Evolutionary conservation across 1,140 invertebrate genomes (phyloP), one percentile per base, ranked within the genome.

Genomic region (Amyelois transitella): DNA sequence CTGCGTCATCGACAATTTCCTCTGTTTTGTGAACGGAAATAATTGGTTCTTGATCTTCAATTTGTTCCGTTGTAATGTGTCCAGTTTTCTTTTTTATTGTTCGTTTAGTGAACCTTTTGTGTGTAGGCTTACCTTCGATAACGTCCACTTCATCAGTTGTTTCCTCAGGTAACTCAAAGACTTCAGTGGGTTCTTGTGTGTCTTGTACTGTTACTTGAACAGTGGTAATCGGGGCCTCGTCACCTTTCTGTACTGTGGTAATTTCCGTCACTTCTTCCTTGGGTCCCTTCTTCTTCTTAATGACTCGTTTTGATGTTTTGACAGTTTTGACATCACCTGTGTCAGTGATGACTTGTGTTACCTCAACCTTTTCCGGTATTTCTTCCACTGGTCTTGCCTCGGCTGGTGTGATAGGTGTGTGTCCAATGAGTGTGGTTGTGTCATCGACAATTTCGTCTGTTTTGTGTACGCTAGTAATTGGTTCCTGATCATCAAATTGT

Each of bases 211-310:
- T 43, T 51, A 69, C 60, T 14, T 53, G 62, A 14, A 73, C 60
- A 38, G 72, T 64, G 14, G 71, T 77, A 25, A 60, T 61, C 51
- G 77, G 81, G 21, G 66, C 52, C 48, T 72, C 76, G 18, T 69
- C 75, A 22, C 80, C 82, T 53, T 73, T 79, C 60, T 85, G 66
- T 55, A 85, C 77, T n/a, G 78, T 81, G 7, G 85, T 78, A 0
- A 88, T 88, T 50, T 89, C 76, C 17, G 82, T 76, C 53, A 88
- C 81, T 32, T 90, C 84, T 19, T 90, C 80, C 55, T 77, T 83
- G 0, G 68, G 64, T 43, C 58, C 61, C 24, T 60, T 44, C 43
- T 80, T 74, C 58, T 63, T 75, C 53, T 81, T 54, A n/a, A 60
- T 51, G 4, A 55, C 43, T 1, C 52, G 52, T 44, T 69, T 80